phyloP scores from a whole-genome alignment of 2,113 vertebrate genomes.

The Podiceps cristatus region DNA sequence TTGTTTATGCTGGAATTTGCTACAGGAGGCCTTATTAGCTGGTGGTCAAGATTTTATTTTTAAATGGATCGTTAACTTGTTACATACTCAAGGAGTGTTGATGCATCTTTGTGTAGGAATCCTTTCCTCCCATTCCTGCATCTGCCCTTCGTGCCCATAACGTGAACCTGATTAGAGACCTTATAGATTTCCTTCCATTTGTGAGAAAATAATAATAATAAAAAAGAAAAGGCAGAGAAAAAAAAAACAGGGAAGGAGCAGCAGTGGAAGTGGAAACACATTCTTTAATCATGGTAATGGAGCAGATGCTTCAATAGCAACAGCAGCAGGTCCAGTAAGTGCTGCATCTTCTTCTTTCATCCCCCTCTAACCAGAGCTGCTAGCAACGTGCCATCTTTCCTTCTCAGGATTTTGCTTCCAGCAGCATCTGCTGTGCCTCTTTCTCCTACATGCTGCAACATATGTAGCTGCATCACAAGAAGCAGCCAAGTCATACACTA shows the following conservation, averaged over 20 bases:
- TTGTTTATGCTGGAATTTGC: constrained; percentile 72
- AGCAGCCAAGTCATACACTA: constrained; percentile 54
- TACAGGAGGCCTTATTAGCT: constrained; percentile 66
- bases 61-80: constrained; percentile 72
- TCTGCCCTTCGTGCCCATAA: background rate
- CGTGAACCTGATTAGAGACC: constrained; percentile 16
- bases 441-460: constrained; percentile 52
- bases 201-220: background rate
- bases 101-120: background rate
- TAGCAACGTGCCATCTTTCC: constrained; percentile 60
- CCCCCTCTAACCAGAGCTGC: constrained; percentile 51
- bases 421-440: constrained; percentile 67
- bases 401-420: constrained; percentile 62
- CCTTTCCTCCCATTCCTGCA: background rate
- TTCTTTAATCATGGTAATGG: constrained; percentile 57
- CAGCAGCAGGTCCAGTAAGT: constrained; percentile 61
- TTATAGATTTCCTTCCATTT: constrained; percentile 32
- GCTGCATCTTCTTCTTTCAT: constrained; percentile 57
- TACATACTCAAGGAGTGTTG: background rate
- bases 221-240: background rate
- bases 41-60: constrained; percentile 75
- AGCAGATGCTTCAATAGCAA: constrained; percentile 71
- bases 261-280: constrained; percentile 1
- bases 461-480: constrained; percentile 52
- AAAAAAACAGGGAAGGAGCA: background rate